Percentiles rank a stretch among this genome's conserved stretches.
phyloP scores from a whole-genome alignment of 2,113 vertebrate species.

The Eudorcas thomsonii region DNA sequence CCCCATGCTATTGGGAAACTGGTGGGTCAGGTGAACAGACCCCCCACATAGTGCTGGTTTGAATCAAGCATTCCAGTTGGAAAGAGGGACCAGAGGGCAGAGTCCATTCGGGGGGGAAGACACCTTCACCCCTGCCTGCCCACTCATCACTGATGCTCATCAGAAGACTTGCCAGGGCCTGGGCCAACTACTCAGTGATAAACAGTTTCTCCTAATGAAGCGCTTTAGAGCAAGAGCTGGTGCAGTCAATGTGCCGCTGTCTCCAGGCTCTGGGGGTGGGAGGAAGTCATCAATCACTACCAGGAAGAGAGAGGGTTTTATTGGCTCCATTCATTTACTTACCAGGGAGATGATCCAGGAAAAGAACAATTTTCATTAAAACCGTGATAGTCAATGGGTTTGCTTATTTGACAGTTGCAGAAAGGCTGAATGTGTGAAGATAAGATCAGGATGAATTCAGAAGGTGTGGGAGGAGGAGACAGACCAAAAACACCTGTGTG shows the following conservation, averaged over 20 bases:
- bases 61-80: not conserved
- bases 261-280: not conserved
- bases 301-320: not conserved
- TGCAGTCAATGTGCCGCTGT: constrained; percentile 28
- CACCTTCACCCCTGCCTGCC: not conserved
- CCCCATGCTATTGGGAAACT: not conserved
- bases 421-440: not conserved
- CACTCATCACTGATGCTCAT: not conserved
- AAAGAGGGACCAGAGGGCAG: not conserved
- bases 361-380: constrained; percentile 40
- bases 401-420: not conserved
- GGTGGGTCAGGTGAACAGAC: not conserved
- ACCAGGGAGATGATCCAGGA: not conserved
- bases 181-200: constrained; percentile 42
- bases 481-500: not conserved
- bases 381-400: not conserved
- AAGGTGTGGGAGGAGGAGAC: not conserved
- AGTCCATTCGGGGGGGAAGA: not conserved
- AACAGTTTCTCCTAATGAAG: constrained; percentile 57
- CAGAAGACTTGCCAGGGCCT: constrained; percentile 37
- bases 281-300: not conserved
- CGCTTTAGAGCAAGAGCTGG: not conserved
- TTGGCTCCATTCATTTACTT: not conserved
- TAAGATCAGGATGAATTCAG: too few relatives aligned
- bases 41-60: not conserved